A percentile compares a stretch with the other conserved stretches of the same genome.
Conservation (phyloP, 2,113 vertebrate species). For the human region GRCh38 chr12:71012001-71012500, state of each 20-base stretch:
- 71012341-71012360: conserved; percentile 65
- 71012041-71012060: conserved; percentile 34
- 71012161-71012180: conserved; percentile 61
- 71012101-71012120: not conserved
- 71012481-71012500: conserved; percentile 70
- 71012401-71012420: conserved; percentile 82
- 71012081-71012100: conserved; percentile 16
- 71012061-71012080: conserved; percentile 3
- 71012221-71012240: conserved; percentile 66
- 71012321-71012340: conserved; percentile 76
- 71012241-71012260: conserved; percentile 71
- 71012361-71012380: conserved; percentile 72
- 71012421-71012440: conserved; percentile 70
- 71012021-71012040: not conserved
- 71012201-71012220: conserved; percentile 43
- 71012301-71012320: conserved; percentile 71
- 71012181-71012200: conserved; percentile 59
- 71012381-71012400: conserved; percentile 32
- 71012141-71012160: conserved; percentile 56
- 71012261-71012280: conserved; percentile 66
- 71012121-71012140: conserved; percentile 55
- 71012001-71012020: not conserved
- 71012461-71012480: conserved; percentile 53
- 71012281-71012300: conserved; percentile 81
- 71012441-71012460: conserved; percentile 66